A percentile compares a stretch with the other conserved stretches of the same genome.
Conservation (phyloP, 1,140 invertebrate genomes). For the Euborellia annulipes region DNA sequence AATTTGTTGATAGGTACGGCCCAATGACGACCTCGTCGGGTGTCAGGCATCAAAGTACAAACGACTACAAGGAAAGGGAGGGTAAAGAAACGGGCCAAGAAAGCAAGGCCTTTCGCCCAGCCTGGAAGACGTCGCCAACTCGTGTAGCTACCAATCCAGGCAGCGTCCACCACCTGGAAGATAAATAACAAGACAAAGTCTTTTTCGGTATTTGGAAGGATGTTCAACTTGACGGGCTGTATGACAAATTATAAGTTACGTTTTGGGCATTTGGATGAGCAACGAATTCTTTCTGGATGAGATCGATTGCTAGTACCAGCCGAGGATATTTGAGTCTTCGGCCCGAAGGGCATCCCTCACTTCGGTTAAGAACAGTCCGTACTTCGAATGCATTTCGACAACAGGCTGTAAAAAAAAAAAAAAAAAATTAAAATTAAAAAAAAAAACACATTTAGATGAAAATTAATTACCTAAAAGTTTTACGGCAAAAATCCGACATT, state of each 20-base stretch:
- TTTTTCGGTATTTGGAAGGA: too few relatives aligned
- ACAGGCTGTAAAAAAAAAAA: conserved; percentile 24
- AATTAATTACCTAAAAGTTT: conserved; percentile 34
- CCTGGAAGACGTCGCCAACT: conserved; percentile 32
- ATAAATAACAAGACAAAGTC: conserved; percentile 6
- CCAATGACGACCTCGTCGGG: conserved; percentile 26
- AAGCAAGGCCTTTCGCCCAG: conserved; percentile 21
- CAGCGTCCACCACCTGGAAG: conserved; percentile 23
- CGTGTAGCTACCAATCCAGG: conserved; percentile 38
- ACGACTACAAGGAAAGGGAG: conserved; percentile 31
- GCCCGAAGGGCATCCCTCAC: conserved; percentile 22
- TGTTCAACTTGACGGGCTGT: too few relatives aligned
- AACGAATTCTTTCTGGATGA: conserved; percentile 56
- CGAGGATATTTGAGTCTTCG: conserved; percentile 35
- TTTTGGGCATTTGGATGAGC: conserved; percentile 59
- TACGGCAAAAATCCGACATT: conserved; percentile 42
- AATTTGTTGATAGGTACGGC: conserved; percentile 38
- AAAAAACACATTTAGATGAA: too few relatives aligned
- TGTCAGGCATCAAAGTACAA: conserved; percentile 27
- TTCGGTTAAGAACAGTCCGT: conserved; percentile 42
- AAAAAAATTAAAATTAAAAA: too few relatives aligned
- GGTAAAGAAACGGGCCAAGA: conserved; percentile 26
- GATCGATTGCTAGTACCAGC: conserved; percentile 50
- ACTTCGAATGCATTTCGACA: conserved; percentile 50
- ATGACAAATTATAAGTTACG: too few relatives aligned